Evolutionary conservation across 37 sponge, comb jelly and placozoan species (phyloP).

Genomic region (Cliona cf. orientalis): DNA sequence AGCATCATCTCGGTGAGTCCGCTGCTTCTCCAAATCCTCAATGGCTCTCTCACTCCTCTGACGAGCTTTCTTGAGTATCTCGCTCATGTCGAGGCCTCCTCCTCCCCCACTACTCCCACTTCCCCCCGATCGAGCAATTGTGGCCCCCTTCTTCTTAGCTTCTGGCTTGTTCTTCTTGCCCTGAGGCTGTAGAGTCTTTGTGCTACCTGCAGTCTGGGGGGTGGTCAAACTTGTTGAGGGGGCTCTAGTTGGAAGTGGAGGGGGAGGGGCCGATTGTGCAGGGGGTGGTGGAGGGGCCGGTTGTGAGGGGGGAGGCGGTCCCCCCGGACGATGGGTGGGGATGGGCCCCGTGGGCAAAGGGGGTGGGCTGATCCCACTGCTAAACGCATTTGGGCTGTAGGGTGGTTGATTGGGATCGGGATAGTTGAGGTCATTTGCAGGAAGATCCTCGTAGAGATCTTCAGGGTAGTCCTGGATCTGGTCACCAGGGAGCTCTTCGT

Average conservation of each 20-base stretch:
- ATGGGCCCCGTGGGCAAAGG: conserved; percentile 14
- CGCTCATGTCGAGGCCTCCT: conserved; percentile 52
- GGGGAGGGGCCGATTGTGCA: background rate
- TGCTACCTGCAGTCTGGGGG: background rate
- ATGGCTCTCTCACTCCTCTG: conserved; percentile 5
- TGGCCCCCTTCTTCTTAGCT: conserved; percentile 10
- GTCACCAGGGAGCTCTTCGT: conserved; percentile 58
- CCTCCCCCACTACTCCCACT: background rate
- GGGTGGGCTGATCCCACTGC: background rate
- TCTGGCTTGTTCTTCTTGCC: conserved; percentile 16
- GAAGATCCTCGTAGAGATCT: conserved; percentile 62
- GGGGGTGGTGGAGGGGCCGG: background rate
- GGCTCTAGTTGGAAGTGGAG: conserved; percentile 44
- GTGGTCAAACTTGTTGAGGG: conserved; percentile 29
- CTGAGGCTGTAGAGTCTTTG: background rate
- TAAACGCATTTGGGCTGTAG: no score
- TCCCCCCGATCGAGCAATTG: background rate
- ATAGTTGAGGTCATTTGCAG: background rate
- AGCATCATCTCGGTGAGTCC: conserved; percentile 14
- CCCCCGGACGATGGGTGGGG: conserved; percentile 8
- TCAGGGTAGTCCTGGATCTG: conserved; percentile 14
- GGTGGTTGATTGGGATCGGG: background rate
- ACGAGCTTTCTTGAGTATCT: conserved; percentile 41
- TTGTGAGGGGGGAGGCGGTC: background rate
- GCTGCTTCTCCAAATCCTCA: conserved; percentile 51